Conservation (phyloP, 2,797 vertebrate genomes). For the Carapus acus region DNA sequence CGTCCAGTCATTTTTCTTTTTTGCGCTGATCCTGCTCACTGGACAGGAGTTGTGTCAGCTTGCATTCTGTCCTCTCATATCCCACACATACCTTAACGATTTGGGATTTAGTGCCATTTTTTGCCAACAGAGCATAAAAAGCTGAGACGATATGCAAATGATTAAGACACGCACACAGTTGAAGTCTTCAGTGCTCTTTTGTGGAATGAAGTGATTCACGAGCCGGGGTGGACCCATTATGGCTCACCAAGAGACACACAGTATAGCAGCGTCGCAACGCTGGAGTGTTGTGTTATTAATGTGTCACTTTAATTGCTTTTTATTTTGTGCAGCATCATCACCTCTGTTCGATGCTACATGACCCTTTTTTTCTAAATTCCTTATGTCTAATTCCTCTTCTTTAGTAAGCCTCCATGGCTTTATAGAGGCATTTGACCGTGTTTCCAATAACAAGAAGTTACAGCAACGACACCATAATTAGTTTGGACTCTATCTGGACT, state of each 20-base stretch:
- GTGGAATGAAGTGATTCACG: constrained; percentile 39
- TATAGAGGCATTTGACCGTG: not conserved
- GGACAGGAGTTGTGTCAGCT: constrained; percentile 21
- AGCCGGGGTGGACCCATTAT: constrained; percentile 7
- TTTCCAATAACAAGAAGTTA: not conserved
- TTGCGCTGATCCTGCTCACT: not conserved
- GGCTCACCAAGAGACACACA: constrained; percentile 7
- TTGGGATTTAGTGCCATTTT: constrained; percentile 50
- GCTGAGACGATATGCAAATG: constrained; percentile 51
- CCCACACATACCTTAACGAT: constrained; percentile 23
- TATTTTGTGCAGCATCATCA: not conserved
- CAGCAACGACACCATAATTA: too few relatives aligned
- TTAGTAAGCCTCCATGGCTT: not conserved
- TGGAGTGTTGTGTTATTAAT: not conserved
- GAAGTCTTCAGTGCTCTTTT: constrained; percentile 38
- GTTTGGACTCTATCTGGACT: too few relatives aligned
- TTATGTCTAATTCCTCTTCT: not conserved
- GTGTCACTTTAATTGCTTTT: constrained; percentile 7
- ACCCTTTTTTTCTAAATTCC: not conserved
- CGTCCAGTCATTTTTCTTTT: not conserved
- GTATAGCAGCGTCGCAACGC: not conserved
- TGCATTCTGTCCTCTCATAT: constrained; percentile 39
- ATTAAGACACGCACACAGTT: constrained; percentile 58
- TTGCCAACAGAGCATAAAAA: constrained; percentile 53
- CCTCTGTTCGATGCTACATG: not conserved